Evolutionary conservation across 1,140 invertebrate genomes (phyloP), one percentile per base, ranked within the genome.

Genomic region (Drosophila repletoides): DNA sequence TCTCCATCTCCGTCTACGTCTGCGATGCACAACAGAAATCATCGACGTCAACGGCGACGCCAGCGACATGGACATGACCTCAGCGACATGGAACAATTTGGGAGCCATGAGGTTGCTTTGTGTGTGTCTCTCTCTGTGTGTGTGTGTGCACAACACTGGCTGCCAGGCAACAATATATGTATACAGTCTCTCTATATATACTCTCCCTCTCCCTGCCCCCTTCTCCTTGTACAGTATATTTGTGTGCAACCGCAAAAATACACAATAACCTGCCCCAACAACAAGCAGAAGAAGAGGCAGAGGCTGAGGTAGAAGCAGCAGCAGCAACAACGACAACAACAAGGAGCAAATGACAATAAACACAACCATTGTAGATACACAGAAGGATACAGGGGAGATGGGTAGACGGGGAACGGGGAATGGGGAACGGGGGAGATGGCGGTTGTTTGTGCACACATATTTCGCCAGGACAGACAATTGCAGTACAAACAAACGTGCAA

Each of bases 21-120:
- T 36, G 26, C 14, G 29, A 17, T 26, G 40, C 41, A 14, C 53
- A 33, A 61, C 64, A 67, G 64, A 67, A 60, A 67, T 68, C 65
- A 68, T 63, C 58, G 66, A 65, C 66, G 66, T 65, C 60, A 63
- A 49, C 71, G 70, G 71, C 80, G 72, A 75, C 66, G 64, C 53
- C 77, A 83, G 64, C 73, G 69, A 84, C 80, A 79, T 79, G 79
- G 61, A 84, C 79, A 84, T 84, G 79, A 84, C 80, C 79, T 75
- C 80, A 84, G 75, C 74, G 58, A 52, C 64, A 61, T 45, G 56
- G 72, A 53, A 77, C 75, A 86, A 41, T 84, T 84, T 84, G 60
- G 60, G 29, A 63, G 59, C 43, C 14, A 19, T 15, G 40, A 43
- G 28, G 28, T 36, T 14, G 9, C 36, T 73, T 52, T 75, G 12